These are phyloP conservation scores for Spizella passerina DNA, from an alignment of 2,797 vertebrate species.

Conservation along the genomic window DNA sequence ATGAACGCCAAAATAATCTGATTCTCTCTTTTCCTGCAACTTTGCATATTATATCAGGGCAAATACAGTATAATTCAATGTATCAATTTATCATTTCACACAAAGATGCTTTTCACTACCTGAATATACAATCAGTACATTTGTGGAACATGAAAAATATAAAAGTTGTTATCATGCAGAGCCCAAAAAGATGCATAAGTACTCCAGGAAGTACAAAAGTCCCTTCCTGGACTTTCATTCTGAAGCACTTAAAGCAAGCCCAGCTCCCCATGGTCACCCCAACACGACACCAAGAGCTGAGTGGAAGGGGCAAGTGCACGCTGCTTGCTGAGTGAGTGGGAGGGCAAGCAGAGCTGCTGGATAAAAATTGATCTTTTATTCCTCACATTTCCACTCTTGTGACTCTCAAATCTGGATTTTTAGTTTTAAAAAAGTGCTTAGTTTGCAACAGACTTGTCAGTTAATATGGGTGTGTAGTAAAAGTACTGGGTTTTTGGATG, in stretches of 20 bases:
- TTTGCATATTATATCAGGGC: background rate
- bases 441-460: background rate
- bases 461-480: background rate
- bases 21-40: background rate
- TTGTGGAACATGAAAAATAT: background rate
- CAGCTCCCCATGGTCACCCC: background rate
- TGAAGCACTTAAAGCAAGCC: background rate
- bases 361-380: conserved; percentile 24
- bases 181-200: background rate
- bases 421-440: background rate
- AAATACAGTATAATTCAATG: background rate
- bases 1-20: background rate
- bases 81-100: background rate
- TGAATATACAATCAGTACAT: background rate
- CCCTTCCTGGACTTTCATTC: background rate
- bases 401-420: background rate
- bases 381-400: background rate
- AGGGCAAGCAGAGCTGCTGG: background rate
- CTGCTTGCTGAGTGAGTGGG: background rate
- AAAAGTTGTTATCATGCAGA: background rate
- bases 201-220: background rate
- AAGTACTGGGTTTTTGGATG: background rate
- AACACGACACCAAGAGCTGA: background rate
- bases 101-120: background rate
- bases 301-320: background rate